phyloP scores from a whole-genome alignment of 2,113 vertebrate genomes.

The Grammomys dolichurus region DNA sequence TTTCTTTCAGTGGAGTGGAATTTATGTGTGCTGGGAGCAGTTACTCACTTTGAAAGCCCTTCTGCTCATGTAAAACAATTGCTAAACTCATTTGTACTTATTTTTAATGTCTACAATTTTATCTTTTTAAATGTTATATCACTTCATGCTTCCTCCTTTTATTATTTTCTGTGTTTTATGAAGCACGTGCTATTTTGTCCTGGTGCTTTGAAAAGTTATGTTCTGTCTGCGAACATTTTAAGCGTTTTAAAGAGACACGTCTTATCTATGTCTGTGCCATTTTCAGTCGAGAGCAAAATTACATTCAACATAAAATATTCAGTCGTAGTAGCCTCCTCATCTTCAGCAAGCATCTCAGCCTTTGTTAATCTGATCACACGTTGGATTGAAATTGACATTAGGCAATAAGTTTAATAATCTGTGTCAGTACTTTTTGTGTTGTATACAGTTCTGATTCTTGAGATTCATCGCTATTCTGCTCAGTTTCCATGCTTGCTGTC shows the following conservation, averaged over 20 bases:
- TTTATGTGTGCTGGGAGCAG: not conserved
- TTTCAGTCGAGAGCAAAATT: slow-evolving; percentile 22
- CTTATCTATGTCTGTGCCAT: not conserved
- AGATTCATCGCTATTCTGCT: not conserved
- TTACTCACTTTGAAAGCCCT: slow-evolving; percentile 16
- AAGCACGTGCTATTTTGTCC: not conserved
- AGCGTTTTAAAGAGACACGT: slow-evolving; percentile 21
- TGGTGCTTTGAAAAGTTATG: slow-evolving; percentile 31
- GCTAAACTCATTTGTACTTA: slow-evolving; percentile 53
- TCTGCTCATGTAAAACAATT: not conserved
- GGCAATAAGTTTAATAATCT: slow-evolving; percentile 32
- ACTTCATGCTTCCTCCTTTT: slow-evolving; percentile 40
- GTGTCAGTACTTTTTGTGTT: not conserved
- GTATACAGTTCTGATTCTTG: not conserved
- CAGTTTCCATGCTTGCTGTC: not conserved
- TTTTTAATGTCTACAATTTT: slow-evolving; percentile 31
- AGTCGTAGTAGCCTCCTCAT: not conserved
- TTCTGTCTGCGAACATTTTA: not conserved
- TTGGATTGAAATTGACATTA: not conserved
- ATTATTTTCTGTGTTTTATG: slow-evolving; percentile 43
- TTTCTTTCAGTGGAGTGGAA: slow-evolving; percentile 18
- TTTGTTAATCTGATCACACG: not conserved
- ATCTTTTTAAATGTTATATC: not conserved
- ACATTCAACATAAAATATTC: slow-evolving; percentile 4
- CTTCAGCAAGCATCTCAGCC: not conserved